Base-by-base conservation (phyloP, 2,797 vertebrate genomes). In the Echeneis naucrates region DNA sequence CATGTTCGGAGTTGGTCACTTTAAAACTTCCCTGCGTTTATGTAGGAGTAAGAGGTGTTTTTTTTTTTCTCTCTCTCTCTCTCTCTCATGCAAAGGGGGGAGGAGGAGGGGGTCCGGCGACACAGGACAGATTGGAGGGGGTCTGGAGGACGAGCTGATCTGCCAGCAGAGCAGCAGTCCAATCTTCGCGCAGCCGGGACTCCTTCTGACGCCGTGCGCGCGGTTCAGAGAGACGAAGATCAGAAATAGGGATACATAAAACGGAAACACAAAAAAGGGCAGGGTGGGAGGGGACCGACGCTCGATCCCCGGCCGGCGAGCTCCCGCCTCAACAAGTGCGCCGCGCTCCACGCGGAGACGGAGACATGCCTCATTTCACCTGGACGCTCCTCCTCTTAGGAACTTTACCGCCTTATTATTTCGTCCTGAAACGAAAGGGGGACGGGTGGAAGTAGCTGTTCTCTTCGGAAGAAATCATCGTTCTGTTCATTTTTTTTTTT, bases 321-420 rank as follows among this genome's bases (percentile, higher is more conserved):
- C 52, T 19, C 0, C 24, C 55, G 0, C 58, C 58, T 64, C 86
- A 86, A 86, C 86, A 89, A 80, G 84, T 89, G 40, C 7, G 68
- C 17, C 54, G 68, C 11, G 33, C 16, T 38, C 27, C 0, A 4
- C 2, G 8, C 52, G n/a, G n/a, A n/a, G n/a, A n/a, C n/a, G 73
- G 19, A 52, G 45, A 45, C 2, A 33, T 16, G 68, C 45, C 9
- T 13, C 9, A 1, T 52, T 44, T 13, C 23, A 44, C 30, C 3
- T 5, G 40, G 44, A 50, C 33, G 48, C 27, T 5, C 8, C 11
- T 13, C 0, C 78, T 85, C 54, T 77, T 8, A n/a, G 78, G 61
- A 86, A 82, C 76, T 88, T 83, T 33, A n/a, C 16, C 5, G n/a
- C 32, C 47, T 33, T 30, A 0, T 2, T 26, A 17, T 44, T 53